Percentiles rank a stretch among this genome's conserved stretches.
These are phyloP conservation scores for Caenorhabditis drosophilae DNA, from an alignment of 2,888 invertebrate species.

Conservation along the genomic window DNA sequence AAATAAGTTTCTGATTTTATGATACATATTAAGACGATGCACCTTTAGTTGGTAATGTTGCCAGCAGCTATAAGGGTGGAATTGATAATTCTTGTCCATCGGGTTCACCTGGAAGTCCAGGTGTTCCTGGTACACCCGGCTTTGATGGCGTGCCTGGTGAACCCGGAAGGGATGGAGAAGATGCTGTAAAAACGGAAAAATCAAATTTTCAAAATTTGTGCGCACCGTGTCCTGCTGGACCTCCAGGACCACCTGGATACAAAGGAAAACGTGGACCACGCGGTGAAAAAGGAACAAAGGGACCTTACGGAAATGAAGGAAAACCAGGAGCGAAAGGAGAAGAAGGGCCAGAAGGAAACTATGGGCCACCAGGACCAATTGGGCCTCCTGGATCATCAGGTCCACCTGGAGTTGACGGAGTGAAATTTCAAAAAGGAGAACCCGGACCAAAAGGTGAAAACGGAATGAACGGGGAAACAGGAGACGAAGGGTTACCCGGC, in stretches of 20 bases:
- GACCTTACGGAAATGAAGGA: constrained; percentile 52
- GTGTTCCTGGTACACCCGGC: constrained; percentile 51
- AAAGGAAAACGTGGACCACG: constrained; percentile 64
- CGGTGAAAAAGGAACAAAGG: constrained; percentile 62
- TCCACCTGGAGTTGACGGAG: constrained; percentile 58
- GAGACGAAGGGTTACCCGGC: constrained; percentile 66
- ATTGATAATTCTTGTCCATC: constrained; percentile 40
- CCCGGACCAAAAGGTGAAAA: constrained; percentile 57
- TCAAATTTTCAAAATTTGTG: constrained; percentile 45
- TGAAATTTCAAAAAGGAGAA: constrained; percentile 56
- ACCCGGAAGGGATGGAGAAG: constrained; percentile 40
- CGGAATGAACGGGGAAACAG: constrained; percentile 54
- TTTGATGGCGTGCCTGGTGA: constrained; percentile 42
- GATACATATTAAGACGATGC: constrained; percentile 4
- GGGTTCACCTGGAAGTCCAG: constrained; percentile 56
- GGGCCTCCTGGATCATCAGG: constrained; percentile 59
- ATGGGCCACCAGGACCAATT: constrained; percentile 57
- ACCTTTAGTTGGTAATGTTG: constrained; percentile 16
- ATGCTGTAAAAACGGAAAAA: constrained; percentile 8
- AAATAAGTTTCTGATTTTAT: background rate
- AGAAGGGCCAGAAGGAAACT: constrained; percentile 64
- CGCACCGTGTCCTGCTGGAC: constrained; percentile 62
- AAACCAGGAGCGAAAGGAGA: constrained; percentile 59
- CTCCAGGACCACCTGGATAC: constrained; percentile 62
- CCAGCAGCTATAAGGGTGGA: no score